A percentile compares a stretch with the other conserved stretches of the same genome.
phyloP scores from a whole-genome alignment of 2,888 invertebrate species.

The Synanthedon vespiformis region DNA sequence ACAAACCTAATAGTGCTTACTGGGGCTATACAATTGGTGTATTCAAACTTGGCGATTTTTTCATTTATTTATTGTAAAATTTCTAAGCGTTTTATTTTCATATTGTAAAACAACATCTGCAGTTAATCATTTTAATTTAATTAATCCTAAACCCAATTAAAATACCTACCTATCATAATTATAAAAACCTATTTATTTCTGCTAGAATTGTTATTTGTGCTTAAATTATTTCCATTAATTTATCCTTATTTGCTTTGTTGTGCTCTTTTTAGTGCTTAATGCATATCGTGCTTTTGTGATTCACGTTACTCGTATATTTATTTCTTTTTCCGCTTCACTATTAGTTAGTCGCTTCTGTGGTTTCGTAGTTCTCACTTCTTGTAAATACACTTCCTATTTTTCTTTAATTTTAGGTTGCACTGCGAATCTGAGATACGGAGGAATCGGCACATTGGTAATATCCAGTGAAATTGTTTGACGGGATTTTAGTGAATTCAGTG shows the following conservation, averaged over 20 bases:
- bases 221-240: not conserved
- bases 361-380: constrained; percentile 18
- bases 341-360: constrained; percentile 10
- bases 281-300: not conserved
- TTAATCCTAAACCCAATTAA: too few relatives aligned
- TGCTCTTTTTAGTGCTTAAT: not conserved
- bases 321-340: not conserved
- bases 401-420: constrained; percentile 38
- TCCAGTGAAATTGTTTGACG: not conserved
- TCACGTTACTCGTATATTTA: not conserved
- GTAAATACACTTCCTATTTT: constrained; percentile 50
- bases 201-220: too few relatives aligned
- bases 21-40: too few relatives aligned
- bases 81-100: too few relatives aligned
- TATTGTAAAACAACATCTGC: too few relatives aligned
- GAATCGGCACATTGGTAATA: not conserved
- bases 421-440: constrained; percentile 8
- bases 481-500: not conserved
- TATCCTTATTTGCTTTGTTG: not conserved
- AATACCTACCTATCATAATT: too few relatives aligned
- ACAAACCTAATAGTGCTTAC: too few relatives aligned
- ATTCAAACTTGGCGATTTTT: too few relatives aligned
- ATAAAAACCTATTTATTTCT: too few relatives aligned
- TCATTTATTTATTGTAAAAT: too few relatives aligned
- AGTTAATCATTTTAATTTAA: too few relatives aligned